These are phyloP conservation scores for Furcifer pardalis DNA, from an alignment of 2,797 vertebrate species.

Conservation along the genomic window DNA sequence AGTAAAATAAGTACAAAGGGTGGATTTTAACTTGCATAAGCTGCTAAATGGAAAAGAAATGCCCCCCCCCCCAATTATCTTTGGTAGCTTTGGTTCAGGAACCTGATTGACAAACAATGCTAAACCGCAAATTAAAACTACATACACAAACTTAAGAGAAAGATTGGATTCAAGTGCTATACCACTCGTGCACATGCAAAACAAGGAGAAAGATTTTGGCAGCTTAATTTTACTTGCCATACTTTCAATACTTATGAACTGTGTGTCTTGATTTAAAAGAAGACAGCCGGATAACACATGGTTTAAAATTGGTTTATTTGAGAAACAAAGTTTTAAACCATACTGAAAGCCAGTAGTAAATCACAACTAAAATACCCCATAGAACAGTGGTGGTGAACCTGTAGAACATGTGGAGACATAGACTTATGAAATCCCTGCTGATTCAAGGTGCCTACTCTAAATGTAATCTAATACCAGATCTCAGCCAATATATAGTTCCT, in stretches of 20 bases:
- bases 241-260: too few relatives aligned
- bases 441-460: too few relatives aligned
- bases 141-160: background rate
- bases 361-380: too few relatives aligned
- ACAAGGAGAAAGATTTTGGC: background rate
- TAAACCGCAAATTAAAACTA: background rate
- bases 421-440: too few relatives aligned
- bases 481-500: background rate
- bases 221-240: background rate
- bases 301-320: background rate
- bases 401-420: too few relatives aligned
- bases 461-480: too few relatives aligned
- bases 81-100: background rate
- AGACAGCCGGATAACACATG: background rate
- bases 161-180: background rate
- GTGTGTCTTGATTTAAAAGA: background rate
- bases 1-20: background rate
- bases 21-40: background rate
- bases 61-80: background rate
- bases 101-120: background rate
- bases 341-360: too few relatives aligned
- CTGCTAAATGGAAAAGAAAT: background rate
- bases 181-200: background rate
- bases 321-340: background rate
- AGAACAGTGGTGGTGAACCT: too few relatives aligned